Percentiles rank a stretch among this genome's conserved stretches.
phyloP scores from a whole-genome alignment of 2,888 invertebrate species.

The Drosophila emarginata region DNA sequence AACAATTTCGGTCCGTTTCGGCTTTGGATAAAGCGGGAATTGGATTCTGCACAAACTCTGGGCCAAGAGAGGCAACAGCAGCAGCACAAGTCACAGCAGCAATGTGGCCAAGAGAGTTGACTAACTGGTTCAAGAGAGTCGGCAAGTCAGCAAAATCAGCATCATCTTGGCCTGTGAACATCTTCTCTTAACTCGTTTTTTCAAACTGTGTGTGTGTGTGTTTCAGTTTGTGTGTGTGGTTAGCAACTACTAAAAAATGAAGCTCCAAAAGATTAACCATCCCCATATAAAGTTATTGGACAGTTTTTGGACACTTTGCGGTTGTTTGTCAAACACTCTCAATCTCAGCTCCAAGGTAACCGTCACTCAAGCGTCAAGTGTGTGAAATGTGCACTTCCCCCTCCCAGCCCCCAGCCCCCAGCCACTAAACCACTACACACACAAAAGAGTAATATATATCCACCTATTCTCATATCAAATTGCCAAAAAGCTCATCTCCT shows the following conservation, averaged over 20 bases:
- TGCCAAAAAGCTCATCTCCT: not conserved
- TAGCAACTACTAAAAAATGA: slow-evolving; percentile 5
- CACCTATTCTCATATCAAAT: not conserved
- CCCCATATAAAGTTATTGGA: slow-evolving; percentile 9
- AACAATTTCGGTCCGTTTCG: slow-evolving; percentile 65
- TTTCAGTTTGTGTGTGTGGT: not conserved
- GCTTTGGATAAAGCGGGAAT: slow-evolving; percentile 28
- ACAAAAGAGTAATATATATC: not conserved
- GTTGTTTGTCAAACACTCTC: slow-evolving; percentile 68
- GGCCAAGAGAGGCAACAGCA: slow-evolving; percentile 1
- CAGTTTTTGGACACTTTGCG: slow-evolving; percentile 13
- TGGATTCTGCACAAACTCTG: slow-evolving; percentile 7
- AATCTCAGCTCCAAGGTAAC: slow-evolving; percentile 12
- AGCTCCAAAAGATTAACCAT: slow-evolving; percentile 10
- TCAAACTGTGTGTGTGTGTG: not conserved
- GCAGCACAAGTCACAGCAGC: not conserved
- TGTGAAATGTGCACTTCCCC: slow-evolving; percentile 14
- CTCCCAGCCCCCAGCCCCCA: not conserved
- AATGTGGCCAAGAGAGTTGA: slow-evolving; percentile 26
- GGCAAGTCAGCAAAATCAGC: slow-evolving; percentile 3
- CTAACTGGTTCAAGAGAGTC: slow-evolving; percentile 60
- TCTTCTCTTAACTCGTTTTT: slow-evolving; percentile 19
- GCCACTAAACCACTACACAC: too few relatives aligned
- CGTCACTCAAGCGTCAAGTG: slow-evolving; percentile 30
- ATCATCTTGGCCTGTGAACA: not conserved